A percentile compares a stretch with the other conserved stretches of the same genome.
phyloP scores from a whole-genome alignment of 2,113 vertebrate species.

The Megatriorchis doriae region DNA sequence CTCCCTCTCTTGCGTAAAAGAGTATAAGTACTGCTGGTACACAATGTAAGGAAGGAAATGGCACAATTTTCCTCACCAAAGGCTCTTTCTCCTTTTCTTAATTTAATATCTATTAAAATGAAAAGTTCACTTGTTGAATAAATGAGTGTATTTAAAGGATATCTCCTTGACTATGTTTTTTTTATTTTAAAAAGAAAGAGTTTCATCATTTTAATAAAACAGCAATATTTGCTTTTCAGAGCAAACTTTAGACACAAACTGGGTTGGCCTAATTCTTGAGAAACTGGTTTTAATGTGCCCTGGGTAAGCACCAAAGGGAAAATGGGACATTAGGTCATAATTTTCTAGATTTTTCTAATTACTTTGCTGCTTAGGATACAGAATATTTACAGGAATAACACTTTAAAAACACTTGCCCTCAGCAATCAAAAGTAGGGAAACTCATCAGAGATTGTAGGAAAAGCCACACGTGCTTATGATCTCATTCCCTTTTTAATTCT shows the following conservation, averaged over 20 bases:
- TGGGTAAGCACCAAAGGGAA: neutral
- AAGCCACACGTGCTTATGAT: neutral
- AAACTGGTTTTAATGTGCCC: neutral
- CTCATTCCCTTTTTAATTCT: neutral
- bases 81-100: neutral
- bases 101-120: neutral
- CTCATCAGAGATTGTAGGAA: neutral
- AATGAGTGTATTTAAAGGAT: neutral
- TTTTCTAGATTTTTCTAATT: neutral
- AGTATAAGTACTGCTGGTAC: accelerated
- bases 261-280: neutral
- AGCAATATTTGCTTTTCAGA: neutral
- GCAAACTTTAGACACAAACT: neutral
- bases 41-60: neutral
- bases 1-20: neutral
- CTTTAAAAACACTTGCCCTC: neutral
- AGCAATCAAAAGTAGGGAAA: neutral
- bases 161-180: neutral
- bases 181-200: neutral
- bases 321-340: neutral
- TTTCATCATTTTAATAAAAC: neutral
- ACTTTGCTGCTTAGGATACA: neutral
- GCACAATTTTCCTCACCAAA: neutral
- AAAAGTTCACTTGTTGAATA: neutral
- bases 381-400: neutral